These are phyloP conservation scores for Pediacus dermestoides DNA, from an alignment of 2,888 invertebrate species.

Conservation along the genomic window DNA sequence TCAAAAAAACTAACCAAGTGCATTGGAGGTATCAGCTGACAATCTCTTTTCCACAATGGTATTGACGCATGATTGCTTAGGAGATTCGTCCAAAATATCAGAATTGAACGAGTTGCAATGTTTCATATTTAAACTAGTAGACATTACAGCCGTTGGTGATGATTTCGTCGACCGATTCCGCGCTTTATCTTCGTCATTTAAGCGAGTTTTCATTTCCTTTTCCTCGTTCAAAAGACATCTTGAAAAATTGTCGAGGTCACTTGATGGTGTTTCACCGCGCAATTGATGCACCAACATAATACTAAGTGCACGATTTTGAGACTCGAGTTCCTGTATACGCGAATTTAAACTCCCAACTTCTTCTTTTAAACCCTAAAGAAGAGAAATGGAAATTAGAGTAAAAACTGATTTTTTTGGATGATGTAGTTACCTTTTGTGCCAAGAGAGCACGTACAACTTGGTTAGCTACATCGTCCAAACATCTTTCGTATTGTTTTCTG, in stretches of 20 bases:
- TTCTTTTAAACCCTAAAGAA: slow-evolving; percentile 67
- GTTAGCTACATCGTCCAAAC: slow-evolving; percentile 79
- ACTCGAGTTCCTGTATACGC: slow-evolving; percentile 73
- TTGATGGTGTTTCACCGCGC: slow-evolving; percentile 42
- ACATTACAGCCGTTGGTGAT: slow-evolving; percentile 35
- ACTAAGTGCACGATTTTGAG: slow-evolving; percentile 72
- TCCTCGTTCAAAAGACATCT: no score
- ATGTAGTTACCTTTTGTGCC: slow-evolving; percentile 72
- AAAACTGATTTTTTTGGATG: not conserved
- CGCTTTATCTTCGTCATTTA: not conserved
- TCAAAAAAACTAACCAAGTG: slow-evolving; percentile 35
- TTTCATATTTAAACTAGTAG: slow-evolving; percentile 35
- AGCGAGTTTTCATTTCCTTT: not conserved
- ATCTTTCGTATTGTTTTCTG: slow-evolving; percentile 71
- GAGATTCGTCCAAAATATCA: slow-evolving; percentile 41
- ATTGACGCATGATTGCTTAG: slow-evolving; percentile 16
- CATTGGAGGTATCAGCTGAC: slow-evolving; percentile 42
- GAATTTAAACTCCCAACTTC: slow-evolving; percentile 71
- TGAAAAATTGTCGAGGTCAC: not conserved
- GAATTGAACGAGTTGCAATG: slow-evolving; percentile 50
- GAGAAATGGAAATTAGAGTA: slow-evolving; percentile 1
- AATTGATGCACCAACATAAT: slow-evolving; percentile 65
- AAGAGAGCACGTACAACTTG: slow-evolving; percentile 78
- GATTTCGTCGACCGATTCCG: not conserved
- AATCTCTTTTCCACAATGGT: slow-evolving; percentile 37